These are phyloP conservation scores for Maniola jurtina DNA, from an alignment of 1,140 invertebrate species.

Conservation along the genomic window DNA sequence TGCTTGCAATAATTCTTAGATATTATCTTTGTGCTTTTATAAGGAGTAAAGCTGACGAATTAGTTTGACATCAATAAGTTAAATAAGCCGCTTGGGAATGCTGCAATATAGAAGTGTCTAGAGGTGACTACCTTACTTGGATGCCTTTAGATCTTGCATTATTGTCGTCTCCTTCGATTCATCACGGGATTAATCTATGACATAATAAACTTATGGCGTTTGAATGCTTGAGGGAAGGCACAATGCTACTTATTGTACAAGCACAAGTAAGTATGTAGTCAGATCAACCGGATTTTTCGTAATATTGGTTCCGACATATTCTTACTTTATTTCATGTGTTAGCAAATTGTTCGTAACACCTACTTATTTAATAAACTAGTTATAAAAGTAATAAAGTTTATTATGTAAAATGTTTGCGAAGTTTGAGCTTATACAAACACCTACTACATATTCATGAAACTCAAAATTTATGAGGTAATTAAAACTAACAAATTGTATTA, in stretches of 20 bases:
- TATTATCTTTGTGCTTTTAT: slow-evolving; percentile 5
- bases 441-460: too few species aligned
- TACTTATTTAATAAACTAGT: too few species aligned
- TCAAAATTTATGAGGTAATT: too few species aligned
- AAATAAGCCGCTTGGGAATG: slow-evolving; percentile 20
- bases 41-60: slow-evolving; percentile 18
- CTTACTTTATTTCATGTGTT: too few species aligned
- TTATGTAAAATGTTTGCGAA: neutral
- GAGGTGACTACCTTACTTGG: slow-evolving; percentile 8
- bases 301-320: too few species aligned
- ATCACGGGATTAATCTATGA: neutral
- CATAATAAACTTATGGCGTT: neutral
- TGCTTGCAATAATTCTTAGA: slow-evolving; percentile 8
- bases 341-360: too few species aligned
- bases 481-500: too few species aligned
- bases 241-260: too few species aligned
- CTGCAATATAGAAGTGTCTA: slow-evolving; percentile 14
- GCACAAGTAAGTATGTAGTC: neutral
- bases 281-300: neutral
- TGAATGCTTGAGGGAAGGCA: neutral
- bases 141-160: slow-evolving; percentile 14
- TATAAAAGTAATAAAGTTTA: neutral
- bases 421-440: too few species aligned
- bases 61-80: slow-evolving; percentile 20
- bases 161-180: slow-evolving; percentile 12